A percentile compares a stretch with the other conserved stretches of the same genome.
Conservation (phyloP, 2,888 invertebrate species). For the Spisula solida region DNA sequence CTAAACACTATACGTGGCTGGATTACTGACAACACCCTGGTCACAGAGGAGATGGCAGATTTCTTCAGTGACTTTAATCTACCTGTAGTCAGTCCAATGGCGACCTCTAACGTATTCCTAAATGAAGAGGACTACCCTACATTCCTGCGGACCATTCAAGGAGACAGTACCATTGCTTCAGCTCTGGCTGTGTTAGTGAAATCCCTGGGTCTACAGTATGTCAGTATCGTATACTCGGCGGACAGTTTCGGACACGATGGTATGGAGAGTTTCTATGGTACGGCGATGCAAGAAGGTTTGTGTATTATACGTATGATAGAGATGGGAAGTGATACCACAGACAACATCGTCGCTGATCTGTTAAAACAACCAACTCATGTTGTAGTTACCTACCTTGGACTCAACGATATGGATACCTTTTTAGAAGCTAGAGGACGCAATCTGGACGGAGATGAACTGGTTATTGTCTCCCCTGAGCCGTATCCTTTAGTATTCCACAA, state of each 20-base stretch:
- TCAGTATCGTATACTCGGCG: slow-evolving; percentile 79
- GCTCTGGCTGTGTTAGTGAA: slow-evolving; percentile 82
- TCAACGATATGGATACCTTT: slow-evolving; percentile 67
- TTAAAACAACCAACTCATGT: slow-evolving; percentile 73
- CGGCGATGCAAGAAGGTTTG: slow-evolving; percentile 77
- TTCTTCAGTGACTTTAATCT: slow-evolving; percentile 87
- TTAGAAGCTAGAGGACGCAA: slow-evolving; percentile 69
- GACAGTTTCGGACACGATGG: slow-evolving; percentile 78
- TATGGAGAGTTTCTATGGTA: slow-evolving; percentile 70
- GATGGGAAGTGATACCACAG: slow-evolving; percentile 51
- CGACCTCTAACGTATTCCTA: slow-evolving; percentile 76
- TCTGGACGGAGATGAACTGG: slow-evolving; percentile 56
- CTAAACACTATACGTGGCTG: slow-evolving; percentile 76
- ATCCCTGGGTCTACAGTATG: slow-evolving; percentile 79
- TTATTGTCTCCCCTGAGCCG: slow-evolving; percentile 76
- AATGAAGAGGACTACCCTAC: slow-evolving; percentile 76
- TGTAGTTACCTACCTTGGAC: slow-evolving; percentile 78
- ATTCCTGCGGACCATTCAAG: slow-evolving; percentile 82
- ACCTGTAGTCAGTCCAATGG: slow-evolving; percentile 88
- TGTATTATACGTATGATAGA: slow-evolving; percentile 77
- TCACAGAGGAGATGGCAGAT: slow-evolving; percentile 73
- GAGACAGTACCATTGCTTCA: slow-evolving; percentile 79
- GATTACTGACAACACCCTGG: slow-evolving; percentile 80
- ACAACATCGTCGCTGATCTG: slow-evolving; percentile 67
- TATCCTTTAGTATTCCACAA: slow-evolving; percentile 72